Evolutionary conservation across 2,113 vertebrate genomes (phyloP).

Genomic region (Chloropsis cyanopogon): DNA sequence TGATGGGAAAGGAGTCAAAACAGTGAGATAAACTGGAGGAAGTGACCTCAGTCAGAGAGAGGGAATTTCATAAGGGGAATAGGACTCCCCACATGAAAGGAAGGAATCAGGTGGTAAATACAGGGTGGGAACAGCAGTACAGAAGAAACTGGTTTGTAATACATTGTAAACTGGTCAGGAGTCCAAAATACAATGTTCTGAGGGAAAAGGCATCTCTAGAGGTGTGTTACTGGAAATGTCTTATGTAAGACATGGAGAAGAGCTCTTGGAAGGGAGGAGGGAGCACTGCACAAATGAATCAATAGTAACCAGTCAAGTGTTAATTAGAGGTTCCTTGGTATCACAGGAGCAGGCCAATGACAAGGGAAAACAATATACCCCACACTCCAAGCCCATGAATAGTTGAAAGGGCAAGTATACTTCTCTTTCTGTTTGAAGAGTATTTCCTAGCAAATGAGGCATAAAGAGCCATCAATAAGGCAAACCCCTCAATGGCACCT

Average conservation of each 20-base stretch:
- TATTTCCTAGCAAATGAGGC: not conserved
- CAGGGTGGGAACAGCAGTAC: no score
- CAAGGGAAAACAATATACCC: not conserved
- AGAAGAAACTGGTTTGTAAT: not conserved
- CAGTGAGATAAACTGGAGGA: no score
- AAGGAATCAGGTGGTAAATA: no score
- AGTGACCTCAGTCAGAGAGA: no score
- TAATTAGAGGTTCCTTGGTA: not conserved
- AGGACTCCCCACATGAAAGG: no score
- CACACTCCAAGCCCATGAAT: not conserved
- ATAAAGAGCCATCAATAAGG: not conserved
- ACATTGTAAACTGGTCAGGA: not conserved
- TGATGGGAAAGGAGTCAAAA: no score
- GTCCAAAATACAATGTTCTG: not conserved
- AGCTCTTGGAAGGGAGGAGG: not conserved
- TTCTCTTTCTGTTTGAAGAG: not conserved
- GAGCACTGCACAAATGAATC: fast-evolving
- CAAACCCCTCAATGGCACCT: not conserved
- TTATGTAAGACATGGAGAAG: not conserved
- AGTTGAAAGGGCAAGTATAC: not conserved
- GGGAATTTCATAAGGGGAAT: no score
- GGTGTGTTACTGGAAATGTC: not conserved
- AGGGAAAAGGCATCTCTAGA: not conserved
- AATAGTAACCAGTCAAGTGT: not conserved
- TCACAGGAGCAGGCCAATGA: not conserved